Evolutionary conservation across 2,113 vertebrate species (phyloP), one percentile per base, ranked within the genome.

Genomic region (Pristiophorus japonicus): DNA sequence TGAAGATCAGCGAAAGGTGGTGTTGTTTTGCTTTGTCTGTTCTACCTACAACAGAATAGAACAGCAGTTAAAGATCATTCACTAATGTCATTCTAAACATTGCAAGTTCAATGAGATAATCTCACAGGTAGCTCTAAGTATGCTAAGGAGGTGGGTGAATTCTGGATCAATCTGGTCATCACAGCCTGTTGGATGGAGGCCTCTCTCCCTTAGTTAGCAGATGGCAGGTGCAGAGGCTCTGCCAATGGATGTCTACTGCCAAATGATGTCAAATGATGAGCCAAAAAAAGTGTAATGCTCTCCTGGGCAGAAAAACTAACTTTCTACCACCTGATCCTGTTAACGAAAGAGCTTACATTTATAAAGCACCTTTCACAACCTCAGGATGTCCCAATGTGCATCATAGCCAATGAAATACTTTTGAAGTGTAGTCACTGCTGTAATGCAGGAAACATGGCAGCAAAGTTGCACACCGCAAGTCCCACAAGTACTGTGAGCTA

Each of bases 1-100:
- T 94, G 92, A 94, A 65, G 92, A 45, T 94, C 63, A 24, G 62
- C 6, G 20, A n/a, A 94, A 94, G 63, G 22, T 67, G 91, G 1
- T 94, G 91, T 20, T 94, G 63, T 45, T 94, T 67, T 94, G 92
- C 63, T 66, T 42, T 45, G 1, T 65, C 63, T 67, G 42, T 94
- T 94, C 92, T 45, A 45, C 65, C 92, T 94, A 67, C 8, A 94
- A 94, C 20, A 67, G 92, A 94, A 66, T 8, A 94, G 63, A 66
- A 94, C 20, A 11, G 24, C n/a, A 67, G 63, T 94, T 67, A 94
- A 67, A 47, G 22, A 8, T 67, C 38, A 67, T 94, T 67, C 38
- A 67, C n/a, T 62, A 45, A 94, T 90, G 30, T 59, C 24, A 59
- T 45, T 94, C 63, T 45, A 66, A 94, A 62, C 34, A 63, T 16